These are phyloP conservation scores for Pseudorasbora parva DNA, from an alignment of 2,113 vertebrate species.

Conservation along the genomic window DNA sequence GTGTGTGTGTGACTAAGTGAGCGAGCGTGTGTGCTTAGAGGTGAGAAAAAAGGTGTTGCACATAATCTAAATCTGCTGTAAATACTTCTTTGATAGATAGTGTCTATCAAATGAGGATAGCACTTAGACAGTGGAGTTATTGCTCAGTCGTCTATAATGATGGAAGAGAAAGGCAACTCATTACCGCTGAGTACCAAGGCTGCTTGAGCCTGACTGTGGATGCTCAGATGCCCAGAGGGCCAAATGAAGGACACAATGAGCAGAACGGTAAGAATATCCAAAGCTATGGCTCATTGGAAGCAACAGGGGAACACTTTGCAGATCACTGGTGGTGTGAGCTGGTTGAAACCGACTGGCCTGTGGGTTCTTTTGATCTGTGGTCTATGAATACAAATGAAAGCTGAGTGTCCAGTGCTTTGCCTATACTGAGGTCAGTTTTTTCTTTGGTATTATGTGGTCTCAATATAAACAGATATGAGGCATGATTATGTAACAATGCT, in stretches of 20 bases:
- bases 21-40: neutral
- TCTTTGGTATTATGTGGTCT: neutral
- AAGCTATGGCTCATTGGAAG: conserved; percentile 2
- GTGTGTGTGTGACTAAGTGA: neutral
- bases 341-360: neutral
- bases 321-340: neutral
- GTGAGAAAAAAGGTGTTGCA: conserved; percentile 52
- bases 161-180: conserved; percentile 3
- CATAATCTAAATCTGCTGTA: conserved; percentile 47
- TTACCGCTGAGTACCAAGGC: neutral
- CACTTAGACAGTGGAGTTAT: conserved; percentile 18
- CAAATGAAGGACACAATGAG: conserved; percentile 23
- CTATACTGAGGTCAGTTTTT: neutral
- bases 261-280: conserved; percentile 50
- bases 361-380: neutral
- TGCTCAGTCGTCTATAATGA: conserved; percentile 2
- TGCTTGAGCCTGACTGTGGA: neutral
- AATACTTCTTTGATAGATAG: conserved; percentile 38
- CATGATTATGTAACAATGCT: neutral
- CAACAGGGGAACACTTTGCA: neutral
- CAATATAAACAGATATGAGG: neutral
- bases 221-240: conserved; percentile 22
- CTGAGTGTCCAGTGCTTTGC: neutral
- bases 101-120: conserved; percentile 38
- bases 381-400: neutral